These are phyloP conservation scores for Aspidapion aeneum DNA, from an alignment of 2,888 invertebrate genomes.

Conservation along the genomic window DNA sequence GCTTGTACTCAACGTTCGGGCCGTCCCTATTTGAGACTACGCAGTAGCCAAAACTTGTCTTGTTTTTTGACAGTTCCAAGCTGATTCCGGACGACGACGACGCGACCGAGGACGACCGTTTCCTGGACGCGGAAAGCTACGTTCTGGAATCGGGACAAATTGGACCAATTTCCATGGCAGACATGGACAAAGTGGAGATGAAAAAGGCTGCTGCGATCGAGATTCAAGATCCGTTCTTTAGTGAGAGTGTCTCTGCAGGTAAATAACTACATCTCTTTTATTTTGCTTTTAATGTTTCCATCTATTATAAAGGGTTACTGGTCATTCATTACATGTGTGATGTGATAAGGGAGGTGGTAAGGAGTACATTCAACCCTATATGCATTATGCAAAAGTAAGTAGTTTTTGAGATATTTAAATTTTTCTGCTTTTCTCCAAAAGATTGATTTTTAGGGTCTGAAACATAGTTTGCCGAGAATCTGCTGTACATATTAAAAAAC, in stretches of 20 bases:
- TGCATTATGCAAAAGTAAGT: too few relatives aligned
- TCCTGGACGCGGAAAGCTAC: slow-evolving; percentile 77
- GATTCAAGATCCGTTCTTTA: slow-evolving; percentile 46
- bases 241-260: slow-evolving; percentile 31
- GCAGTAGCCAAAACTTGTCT: too few relatives aligned
- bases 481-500: too few relatives aligned
- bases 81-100: slow-evolving; percentile 44
- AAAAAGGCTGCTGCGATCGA: slow-evolving; percentile 37
- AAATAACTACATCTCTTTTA: slow-evolving; percentile 11
- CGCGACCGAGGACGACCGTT: slow-evolving; percentile 61
- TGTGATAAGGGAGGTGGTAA: too few relatives aligned
- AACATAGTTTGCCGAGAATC: too few relatives aligned
- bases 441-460: too few relatives aligned
- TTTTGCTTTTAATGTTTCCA: not conserved
- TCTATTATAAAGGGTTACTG: not conserved
- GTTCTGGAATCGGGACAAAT: slow-evolving; percentile 65
- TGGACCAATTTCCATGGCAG: slow-evolving; percentile 49
- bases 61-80: not conserved
- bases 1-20: too few relatives aligned
- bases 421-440: too few relatives aligned
- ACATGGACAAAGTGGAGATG: slow-evolving; percentile 30
- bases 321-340: too few relatives aligned
- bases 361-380: too few relatives aligned
- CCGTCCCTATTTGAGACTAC: too few relatives aligned
- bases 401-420: too few relatives aligned